phyloP scores from a whole-genome alignment of 1,140 invertebrate genomes.

The Drosophila tropicalis region DNA sequence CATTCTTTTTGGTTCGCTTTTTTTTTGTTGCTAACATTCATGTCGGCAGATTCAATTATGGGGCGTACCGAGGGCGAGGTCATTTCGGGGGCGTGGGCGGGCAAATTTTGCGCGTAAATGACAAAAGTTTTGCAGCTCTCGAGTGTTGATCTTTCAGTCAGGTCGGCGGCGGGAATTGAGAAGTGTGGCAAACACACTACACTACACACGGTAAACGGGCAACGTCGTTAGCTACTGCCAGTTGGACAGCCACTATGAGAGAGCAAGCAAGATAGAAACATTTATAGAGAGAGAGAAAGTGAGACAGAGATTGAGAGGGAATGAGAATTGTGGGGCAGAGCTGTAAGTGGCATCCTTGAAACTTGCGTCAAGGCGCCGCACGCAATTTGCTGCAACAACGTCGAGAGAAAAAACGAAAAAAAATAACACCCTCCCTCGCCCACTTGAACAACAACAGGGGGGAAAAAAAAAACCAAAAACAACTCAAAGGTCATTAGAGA shows the following conservation, averaged over 20 bases:
- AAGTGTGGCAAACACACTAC: conserved; percentile 34
- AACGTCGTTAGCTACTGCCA: conserved; percentile 70
- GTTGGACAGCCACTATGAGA: conserved; percentile 1
- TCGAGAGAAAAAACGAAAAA: background rate
- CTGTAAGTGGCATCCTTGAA: conserved; percentile 78
- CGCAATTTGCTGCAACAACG: conserved; percentile 71
- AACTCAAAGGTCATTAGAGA: conserved; percentile 22
- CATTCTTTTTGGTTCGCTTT: background rate
- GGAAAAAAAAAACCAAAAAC: conserved; percentile 7
- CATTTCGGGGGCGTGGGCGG: conserved; percentile 29
- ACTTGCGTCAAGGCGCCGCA: conserved; percentile 66
- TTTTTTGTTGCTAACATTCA: conserved; percentile 30
- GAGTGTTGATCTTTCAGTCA: conserved; percentile 74
- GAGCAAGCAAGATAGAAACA: background rate
- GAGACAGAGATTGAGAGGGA: background rate
- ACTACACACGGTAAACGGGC: conserved; percentile 53
- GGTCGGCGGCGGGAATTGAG: conserved; percentile 39
- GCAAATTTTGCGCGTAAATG: conserved; percentile 75
- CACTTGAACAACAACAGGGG: conserved; percentile 3
- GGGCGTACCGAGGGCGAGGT: conserved; percentile 43
- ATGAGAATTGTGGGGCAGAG: background rate
- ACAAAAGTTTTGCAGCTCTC: conserved; percentile 72
- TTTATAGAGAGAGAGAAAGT: too few relatives aligned
- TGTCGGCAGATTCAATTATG: conserved; percentile 69
- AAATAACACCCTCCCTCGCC: background rate